A percentile compares a stretch with the other conserved stretches of the same genome.
Evolutionary conservation across 1,140 invertebrate genomes (phyloP).

Genomic region (Dreissena rostriformis): DNA sequence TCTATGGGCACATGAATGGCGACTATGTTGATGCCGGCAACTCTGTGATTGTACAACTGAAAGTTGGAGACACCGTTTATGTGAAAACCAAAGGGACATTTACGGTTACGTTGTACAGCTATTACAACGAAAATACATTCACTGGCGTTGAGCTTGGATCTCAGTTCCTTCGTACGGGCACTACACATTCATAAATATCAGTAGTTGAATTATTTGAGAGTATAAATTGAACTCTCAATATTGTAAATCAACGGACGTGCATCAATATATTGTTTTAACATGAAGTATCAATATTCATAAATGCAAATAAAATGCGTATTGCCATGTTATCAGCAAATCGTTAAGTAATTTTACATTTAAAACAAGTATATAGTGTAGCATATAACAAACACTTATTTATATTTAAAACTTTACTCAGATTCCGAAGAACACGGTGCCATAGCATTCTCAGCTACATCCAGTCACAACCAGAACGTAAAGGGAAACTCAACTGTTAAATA

Average conservation of each 20-base stretch:
- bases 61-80: constrained; percentile 23
- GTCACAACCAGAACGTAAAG: neutral
- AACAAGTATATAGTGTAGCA: neutral
- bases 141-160: constrained; percentile 37
- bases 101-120: constrained; percentile 7
- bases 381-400: neutral
- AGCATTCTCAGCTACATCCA: constrained; percentile 34
- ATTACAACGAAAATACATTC: constrained; percentile 25
- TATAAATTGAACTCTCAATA: too few species aligned
- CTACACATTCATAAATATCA: too few species aligned
- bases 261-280: neutral
- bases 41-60: constrained; percentile 30
- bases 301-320: neutral
- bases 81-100: constrained; percentile 3
- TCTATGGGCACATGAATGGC: constrained; percentile 17
- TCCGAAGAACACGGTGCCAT: neutral
- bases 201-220: too few species aligned
- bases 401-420: constrained; percentile 2
- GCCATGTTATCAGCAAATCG: too few species aligned
- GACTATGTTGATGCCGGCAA: constrained; percentile 43
- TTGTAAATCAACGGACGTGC: neutral
- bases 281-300: neutral
- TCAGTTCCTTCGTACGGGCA: neutral
- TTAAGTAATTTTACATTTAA: too few species aligned
- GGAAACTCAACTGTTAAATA: neutral